These are phyloP conservation scores for Protodeltote pygarga DNA, from an alignment of 2,888 invertebrate species.

Conservation along the genomic window DNA sequence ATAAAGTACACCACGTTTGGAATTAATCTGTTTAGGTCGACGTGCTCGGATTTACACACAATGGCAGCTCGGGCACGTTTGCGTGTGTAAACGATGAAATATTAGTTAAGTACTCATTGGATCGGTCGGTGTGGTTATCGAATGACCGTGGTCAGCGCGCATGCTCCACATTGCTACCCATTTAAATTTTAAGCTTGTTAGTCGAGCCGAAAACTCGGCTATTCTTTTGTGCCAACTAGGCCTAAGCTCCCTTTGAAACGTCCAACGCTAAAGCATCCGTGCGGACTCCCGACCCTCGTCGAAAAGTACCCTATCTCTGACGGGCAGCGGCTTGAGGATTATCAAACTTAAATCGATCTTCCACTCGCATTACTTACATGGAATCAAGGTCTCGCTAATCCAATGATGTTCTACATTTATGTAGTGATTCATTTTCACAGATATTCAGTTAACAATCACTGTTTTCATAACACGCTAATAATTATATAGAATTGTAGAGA, in stretches of 20 bases:
- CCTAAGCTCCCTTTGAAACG: conserved; percentile 64
- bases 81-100: conserved; percentile 74
- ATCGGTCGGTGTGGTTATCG: conserved; percentile 58
- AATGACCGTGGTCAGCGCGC: conserved; percentile 53
- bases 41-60: conserved; percentile 77
- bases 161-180: conserved; percentile 50
- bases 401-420: conserved; percentile 33
- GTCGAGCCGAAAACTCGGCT: conserved; percentile 38
- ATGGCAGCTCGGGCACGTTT: conserved; percentile 67
- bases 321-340: conserved; percentile 75
- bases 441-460: too few species aligned
- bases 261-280: conserved; percentile 61
- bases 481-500: too few species aligned
- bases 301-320: conserved; percentile 72
- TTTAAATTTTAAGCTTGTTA: conserved; percentile 61
- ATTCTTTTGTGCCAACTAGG: conserved; percentile 62
- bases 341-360: conserved; percentile 71
- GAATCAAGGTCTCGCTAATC: conserved; percentile 37
- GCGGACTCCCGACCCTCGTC: conserved; percentile 67
- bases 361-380: conserved; percentile 52
- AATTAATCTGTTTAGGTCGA: conserved; percentile 71
- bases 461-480: too few species aligned
- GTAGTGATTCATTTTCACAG: conserved; percentile 19
- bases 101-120: conserved; percentile 64
- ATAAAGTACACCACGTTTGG: conserved; percentile 55